These are phyloP conservation scores for Dissostichus mawsoni DNA, from an alignment of 2,113 vertebrate genomes.

Conservation along the genomic window DNA sequence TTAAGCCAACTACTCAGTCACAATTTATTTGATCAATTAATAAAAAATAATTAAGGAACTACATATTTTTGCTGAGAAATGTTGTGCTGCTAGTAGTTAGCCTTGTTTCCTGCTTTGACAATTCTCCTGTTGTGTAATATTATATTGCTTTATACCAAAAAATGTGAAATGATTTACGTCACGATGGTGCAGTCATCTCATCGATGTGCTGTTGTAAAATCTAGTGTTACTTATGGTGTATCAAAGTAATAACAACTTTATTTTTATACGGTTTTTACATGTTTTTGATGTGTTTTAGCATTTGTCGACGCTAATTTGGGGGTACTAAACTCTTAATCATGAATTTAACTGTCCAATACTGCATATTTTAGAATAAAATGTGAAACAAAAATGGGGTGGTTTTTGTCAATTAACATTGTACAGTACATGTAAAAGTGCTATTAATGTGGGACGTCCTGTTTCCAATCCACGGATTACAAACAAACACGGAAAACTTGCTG, in stretches of 20 bases:
- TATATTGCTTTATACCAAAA: slow-evolving; percentile 70
- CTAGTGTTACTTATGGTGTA: slow-evolving; percentile 44
- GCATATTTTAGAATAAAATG: background rate
- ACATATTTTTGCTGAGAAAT: background rate
- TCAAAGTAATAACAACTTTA: slow-evolving; percentile 80
- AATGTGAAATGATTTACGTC: slow-evolving; percentile 47
- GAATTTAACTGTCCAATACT: background rate
- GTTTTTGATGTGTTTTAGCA: slow-evolving; percentile 84
- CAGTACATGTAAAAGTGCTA: slow-evolving; percentile 87
- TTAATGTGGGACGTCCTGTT: slow-evolving; percentile 79
- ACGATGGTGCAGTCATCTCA: slow-evolving; percentile 51
- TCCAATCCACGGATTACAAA: slow-evolving; percentile 70
- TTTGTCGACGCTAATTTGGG: background rate
- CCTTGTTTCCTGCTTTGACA: slow-evolving; percentile 4
- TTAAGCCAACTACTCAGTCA: background rate
- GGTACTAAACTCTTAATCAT: slow-evolving; percentile 15
- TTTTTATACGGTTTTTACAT: slow-evolving; percentile 78
- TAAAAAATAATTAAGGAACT: background rate
- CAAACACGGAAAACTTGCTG: slow-evolving; percentile 79
- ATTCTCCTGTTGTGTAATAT: slow-evolving; percentile 14
- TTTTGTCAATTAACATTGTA: slow-evolving; percentile 56
- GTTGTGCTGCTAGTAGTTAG: slow-evolving; percentile 9
- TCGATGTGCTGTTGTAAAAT: slow-evolving; percentile 47
- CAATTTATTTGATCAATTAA: background rate
- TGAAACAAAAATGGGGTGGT: background rate